Conservation (phyloP, 2,113 vertebrate genomes). For the Acrocephalus arundinaceus region DNA sequence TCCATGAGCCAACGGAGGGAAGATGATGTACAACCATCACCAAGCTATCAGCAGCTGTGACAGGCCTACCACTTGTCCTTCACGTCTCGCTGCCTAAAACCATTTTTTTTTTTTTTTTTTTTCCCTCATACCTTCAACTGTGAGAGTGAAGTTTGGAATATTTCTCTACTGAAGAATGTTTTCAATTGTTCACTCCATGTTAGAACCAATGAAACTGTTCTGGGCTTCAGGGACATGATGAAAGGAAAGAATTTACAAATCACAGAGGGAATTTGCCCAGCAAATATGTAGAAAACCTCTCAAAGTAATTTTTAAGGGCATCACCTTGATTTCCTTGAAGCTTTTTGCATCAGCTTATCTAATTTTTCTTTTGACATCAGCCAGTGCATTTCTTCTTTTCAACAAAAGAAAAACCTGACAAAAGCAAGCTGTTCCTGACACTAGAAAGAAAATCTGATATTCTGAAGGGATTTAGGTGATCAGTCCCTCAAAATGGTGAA, state of each 20-base stretch:
- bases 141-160: conserved; percentile 65
- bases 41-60: conserved; percentile 84
- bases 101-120: conserved; percentile 61
- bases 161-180: conserved; percentile 58
- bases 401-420: conserved; percentile 16
- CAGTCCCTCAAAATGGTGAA: conserved; percentile 19
- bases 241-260: conserved; percentile 52
- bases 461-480: conserved; percentile 30
- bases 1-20: conserved; percentile 82
- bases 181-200: conserved; percentile 50
- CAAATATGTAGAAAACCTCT: not conserved
- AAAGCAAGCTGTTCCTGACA: conserved; percentile 42
- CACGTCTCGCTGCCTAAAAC: conserved; percentile 85
- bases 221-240: conserved; percentile 41
- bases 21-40: conserved; percentile 89
- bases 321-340: conserved; percentile 4
- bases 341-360: conserved; percentile 7
- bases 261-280: not conserved
- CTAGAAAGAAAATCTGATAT: not conserved
- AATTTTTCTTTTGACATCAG: conserved; percentile 33
- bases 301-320: not conserved
- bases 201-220: conserved; percentile 52
- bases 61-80: conserved; percentile 86
- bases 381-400: not conserved
- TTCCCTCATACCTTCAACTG: conserved; percentile 41